Evolutionary conservation across 2,888 invertebrate genomes (phyloP).

Genomic region (Melanostoma mellinum): DNA sequence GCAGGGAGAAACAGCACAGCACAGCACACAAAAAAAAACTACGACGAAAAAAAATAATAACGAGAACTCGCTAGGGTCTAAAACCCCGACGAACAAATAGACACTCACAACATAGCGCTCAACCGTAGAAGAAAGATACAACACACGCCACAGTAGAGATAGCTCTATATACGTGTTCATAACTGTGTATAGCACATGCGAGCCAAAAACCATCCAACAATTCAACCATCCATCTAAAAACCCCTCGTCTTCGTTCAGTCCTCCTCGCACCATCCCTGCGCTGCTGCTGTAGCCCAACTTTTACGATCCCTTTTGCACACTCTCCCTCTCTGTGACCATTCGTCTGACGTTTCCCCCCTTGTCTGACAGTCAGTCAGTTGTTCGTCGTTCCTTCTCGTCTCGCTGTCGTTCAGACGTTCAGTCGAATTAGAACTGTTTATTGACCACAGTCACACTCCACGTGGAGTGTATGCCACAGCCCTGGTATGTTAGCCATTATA

Average conservation of each 20-base stretch:
- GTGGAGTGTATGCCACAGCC: slow-evolving; percentile 72
- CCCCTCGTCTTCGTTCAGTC: slow-evolving; percentile 18
- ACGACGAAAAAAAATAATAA: slow-evolving; percentile 34
- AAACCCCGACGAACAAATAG: slow-evolving; percentile 57
- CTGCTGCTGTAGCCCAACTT: background rate
- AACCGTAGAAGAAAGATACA: slow-evolving; percentile 44
- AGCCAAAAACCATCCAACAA: slow-evolving; percentile 72
- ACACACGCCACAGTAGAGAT: slow-evolving; percentile 38
- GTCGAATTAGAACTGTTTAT: slow-evolving; percentile 73
- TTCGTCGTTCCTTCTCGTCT: background rate
- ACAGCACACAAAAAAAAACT: background rate
- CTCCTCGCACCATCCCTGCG: slow-evolving; percentile 11
- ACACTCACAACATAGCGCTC: slow-evolving; percentile 31
- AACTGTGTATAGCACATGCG: slow-evolving; percentile 45
- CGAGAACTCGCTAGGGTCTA: slow-evolving; percentile 63
- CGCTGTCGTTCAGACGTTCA: slow-evolving; percentile 36
- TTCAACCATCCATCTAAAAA: slow-evolving; percentile 71
- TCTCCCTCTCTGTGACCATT: slow-evolving; percentile 54
- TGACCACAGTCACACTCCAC: slow-evolving; percentile 73
- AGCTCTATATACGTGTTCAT: slow-evolving; percentile 12
- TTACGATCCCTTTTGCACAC: slow-evolving; percentile 66
- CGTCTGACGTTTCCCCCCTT: slow-evolving; percentile 1
- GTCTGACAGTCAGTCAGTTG: background rate
- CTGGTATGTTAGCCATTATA: slow-evolving; percentile 73
- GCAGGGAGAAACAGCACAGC: slow-evolving; percentile 30